A percentile compares a stretch with the other conserved stretches of the same genome.
Evolutionary conservation across 2,113 vertebrate genomes (phyloP).

Genomic region (Maccullochella peelii): DNA sequence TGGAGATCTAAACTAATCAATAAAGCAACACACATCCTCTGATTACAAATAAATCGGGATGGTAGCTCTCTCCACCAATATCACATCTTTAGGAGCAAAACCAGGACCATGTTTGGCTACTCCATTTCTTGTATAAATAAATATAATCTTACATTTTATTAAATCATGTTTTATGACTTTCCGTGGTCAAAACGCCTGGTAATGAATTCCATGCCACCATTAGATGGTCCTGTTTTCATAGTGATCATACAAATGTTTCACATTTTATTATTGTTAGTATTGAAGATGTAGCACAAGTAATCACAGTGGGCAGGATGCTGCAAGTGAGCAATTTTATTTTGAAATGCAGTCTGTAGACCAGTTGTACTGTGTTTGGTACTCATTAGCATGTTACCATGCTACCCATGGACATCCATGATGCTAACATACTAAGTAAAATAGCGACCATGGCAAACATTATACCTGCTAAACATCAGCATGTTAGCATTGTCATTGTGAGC

Average conservation of each 20-base stretch:
- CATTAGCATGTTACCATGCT: not conserved
- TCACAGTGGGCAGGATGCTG: not conserved
- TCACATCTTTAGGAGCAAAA: too few species aligned
- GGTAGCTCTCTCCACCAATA: not conserved
- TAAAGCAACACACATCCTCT: too few species aligned
- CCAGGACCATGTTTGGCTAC: too few species aligned
- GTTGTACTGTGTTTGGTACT: not conserved
- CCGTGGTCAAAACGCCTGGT: not conserved
- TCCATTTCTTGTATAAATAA: not conserved
- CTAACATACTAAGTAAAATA: not conserved
- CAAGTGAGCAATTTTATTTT: slow-evolving; percentile 5
- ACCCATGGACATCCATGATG: too few species aligned
- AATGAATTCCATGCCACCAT: not conserved
- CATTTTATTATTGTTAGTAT: not conserved
- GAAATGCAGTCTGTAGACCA: not conserved
- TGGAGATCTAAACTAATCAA: too few species aligned
- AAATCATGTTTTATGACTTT: not conserved
- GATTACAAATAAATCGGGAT: too few species aligned
- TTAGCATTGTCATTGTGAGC: not conserved
- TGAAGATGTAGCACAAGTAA: not conserved
- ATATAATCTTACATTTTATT: not conserved
- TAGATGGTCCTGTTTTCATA: not conserved
- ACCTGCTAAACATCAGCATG: not conserved
- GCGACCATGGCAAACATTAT: not conserved
- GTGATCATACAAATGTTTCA: not conserved